Evolutionary conservation across 2,888 invertebrate genomes (phyloP), one percentile per base, ranked within the genome.

Genomic region (Ceramica pisi): DNA sequence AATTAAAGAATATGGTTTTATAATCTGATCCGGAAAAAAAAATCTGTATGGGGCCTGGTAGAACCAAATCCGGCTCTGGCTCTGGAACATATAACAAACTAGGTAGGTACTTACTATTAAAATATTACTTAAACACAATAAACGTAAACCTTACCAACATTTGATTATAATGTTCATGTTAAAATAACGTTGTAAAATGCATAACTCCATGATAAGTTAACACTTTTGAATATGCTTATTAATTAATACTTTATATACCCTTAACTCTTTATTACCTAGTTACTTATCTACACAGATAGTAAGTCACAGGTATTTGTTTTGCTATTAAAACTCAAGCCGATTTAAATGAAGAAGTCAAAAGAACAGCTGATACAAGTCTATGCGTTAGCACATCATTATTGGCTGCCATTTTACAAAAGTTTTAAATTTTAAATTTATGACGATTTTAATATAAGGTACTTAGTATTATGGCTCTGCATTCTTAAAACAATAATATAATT

Each of bases 131-230:
- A 9, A 14, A 9, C 23, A 61, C 16, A 61, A 71, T 71, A 19
- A 71, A 48, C 19, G 21, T 55, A 19, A 71, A 53, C 26, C 10
- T 38, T 53, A 71, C 46, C 21, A 71, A 21, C 19, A 14, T 53
- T 46, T 19, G 21, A 62, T 23, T 71, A 38, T 21, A 41, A 19
- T 38, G 23, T 46, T 62, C 31, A 55, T 71, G 16, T 9, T 55
- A 41, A 19, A 55, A 48, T 46, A 55, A 55, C 46, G 7, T 26
- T 71, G 5, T 62, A 31, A 46, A 65, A 64, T n/a, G n/a, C n/a
- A n/a, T 67, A 51, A 46, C 19, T 46, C 8, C 21, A 21, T 5
- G 21, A 62, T 70, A 44, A 50, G 12, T 44, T 41, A 57, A 2
- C n/a, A 71, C n/a, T n/a, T n/a, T 31, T 38, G 10, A 31, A 46